These are phyloP conservation scores for Eristalinus sepulchralis DNA, from an alignment of 2,888 invertebrate species.

Conservation along the genomic window DNA sequence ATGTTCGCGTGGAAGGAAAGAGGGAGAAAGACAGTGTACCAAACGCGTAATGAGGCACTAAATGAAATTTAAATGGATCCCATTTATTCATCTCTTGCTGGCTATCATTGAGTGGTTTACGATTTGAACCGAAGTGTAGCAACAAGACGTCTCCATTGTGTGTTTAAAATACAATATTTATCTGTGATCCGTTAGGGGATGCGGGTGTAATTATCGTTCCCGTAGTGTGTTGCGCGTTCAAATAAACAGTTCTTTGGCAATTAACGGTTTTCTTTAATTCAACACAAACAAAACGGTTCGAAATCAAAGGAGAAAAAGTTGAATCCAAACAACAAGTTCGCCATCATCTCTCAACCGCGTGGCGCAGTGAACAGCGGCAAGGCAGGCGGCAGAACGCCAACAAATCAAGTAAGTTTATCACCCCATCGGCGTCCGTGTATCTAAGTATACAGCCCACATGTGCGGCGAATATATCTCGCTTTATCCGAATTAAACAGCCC, in stretches of 20 bases:
- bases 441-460: conserved; percentile 5
- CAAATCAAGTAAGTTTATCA: conserved; percentile 62
- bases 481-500: conserved; percentile 29
- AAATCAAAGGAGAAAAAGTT: conserved; percentile 31
- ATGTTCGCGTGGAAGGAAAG: not conserved
- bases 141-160: conserved; percentile 35
- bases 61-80: conserved; percentile 41
- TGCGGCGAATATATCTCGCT: conserved; percentile 20
- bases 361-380: not conserved
- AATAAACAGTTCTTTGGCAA: conserved; percentile 59
- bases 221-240: conserved; percentile 32
- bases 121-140: conserved; percentile 33
- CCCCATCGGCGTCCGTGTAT: not conserved
- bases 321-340: conserved; percentile 37
- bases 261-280: conserved; percentile 56
- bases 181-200: not conserved
- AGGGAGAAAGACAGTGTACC: conserved; percentile 11
- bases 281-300: conserved; percentile 25
- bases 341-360: conserved; percentile 13
- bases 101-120: conserved; percentile 31
- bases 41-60: conserved; percentile 49
- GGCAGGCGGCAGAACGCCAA: not conserved
- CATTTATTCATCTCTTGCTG: conserved; percentile 22
- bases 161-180: conserved; percentile 21
- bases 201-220: not conserved